Evolutionary conservation across 1,140 invertebrate genomes (phyloP).

Genomic region (Ceratitis capitata): DNA sequence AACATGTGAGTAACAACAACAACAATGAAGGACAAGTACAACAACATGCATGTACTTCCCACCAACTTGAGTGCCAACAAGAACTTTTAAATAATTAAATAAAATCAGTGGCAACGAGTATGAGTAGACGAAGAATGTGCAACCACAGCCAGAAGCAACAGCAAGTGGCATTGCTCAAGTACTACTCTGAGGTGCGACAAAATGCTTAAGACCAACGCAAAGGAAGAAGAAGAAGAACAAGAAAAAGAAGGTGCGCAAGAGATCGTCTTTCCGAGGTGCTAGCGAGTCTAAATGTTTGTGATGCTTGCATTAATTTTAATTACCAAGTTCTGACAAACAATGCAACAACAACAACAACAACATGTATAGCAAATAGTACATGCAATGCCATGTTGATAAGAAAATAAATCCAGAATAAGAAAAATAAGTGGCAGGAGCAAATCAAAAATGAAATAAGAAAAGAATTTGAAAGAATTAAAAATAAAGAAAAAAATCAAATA

Average conservation of each 20-base stretch:
- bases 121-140: background rate
- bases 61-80: background rate
- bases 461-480: background rate
- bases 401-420: too few relatives aligned
- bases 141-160: constrained; percentile 1
- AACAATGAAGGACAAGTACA: too few relatives aligned
- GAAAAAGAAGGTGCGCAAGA: background rate
- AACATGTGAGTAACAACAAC: background rate
- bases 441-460: background rate
- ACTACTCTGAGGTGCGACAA: background rate
- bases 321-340: constrained; percentile 1
- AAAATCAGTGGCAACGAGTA: constrained; percentile 18
- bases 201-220: background rate
- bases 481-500: background rate
- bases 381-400: too few relatives aligned
- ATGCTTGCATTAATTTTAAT: constrained; percentile 43
- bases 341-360: background rate
- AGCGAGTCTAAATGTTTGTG: constrained; percentile 7
- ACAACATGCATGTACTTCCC: background rate
- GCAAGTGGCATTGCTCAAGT: constrained; percentile 16
- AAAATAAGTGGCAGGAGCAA: background rate
- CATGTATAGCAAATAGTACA: too few relatives aligned
- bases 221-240: background rate
- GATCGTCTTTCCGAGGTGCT: background rate
- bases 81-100: constrained; percentile 34